Evolutionary conservation across 2,888 invertebrate species (phyloP).

Genomic region (Chirona hameri): DNA sequence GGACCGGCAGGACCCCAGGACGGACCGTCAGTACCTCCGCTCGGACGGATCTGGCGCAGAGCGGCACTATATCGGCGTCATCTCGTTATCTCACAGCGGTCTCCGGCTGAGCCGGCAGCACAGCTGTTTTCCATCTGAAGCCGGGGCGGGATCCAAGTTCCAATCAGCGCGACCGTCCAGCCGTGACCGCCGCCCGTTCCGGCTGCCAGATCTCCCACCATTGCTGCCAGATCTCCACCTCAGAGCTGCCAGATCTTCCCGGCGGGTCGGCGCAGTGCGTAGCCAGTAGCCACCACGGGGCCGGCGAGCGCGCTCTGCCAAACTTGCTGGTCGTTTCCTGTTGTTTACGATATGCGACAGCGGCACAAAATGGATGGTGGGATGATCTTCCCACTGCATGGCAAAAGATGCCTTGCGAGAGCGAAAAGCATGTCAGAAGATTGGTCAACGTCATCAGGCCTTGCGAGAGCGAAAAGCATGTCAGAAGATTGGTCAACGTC

Average conservation of each 20-base stretch:
- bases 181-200: not conserved
- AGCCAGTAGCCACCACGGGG: too few species aligned
- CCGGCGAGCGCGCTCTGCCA: too few species aligned
- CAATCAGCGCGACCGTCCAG: not conserved
- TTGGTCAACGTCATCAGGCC: not conserved
- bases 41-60: not conserved
- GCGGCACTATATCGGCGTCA: not conserved
- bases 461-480: not conserved
- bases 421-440: not conserved
- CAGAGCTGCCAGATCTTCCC: too few species aligned
- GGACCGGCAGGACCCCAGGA: too few species aligned
- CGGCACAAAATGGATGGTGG: not conserved
- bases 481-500: not conserved
- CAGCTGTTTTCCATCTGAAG: not conserved
- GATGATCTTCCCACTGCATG: too few species aligned
- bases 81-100: not conserved
- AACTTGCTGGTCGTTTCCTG: not conserved
- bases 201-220: not conserved
- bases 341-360: not conserved
- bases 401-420: not conserved
- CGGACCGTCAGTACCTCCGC: too few species aligned
- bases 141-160: not conserved
- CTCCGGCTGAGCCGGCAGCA: too few species aligned
- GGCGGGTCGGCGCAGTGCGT: too few species aligned
- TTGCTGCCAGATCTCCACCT: not conserved